Conservation (phyloP, 2,888 invertebrate genomes). For the Dusona sp. region DNA sequence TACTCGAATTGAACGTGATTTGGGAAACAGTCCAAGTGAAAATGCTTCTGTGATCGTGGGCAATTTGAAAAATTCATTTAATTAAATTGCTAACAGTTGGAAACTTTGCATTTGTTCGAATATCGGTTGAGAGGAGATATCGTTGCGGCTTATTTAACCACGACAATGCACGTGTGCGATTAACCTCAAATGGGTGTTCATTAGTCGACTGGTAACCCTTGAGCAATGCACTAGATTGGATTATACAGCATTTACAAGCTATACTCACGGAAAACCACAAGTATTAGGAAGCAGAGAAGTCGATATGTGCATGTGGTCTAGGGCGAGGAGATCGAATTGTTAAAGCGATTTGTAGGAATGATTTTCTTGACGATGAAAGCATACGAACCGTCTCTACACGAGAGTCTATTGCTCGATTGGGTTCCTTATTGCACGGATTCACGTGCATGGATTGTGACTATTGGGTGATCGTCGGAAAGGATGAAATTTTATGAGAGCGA, state of each 20-base stretch:
- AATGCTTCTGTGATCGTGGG: not conserved
- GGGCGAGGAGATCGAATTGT: conserved; percentile 38
- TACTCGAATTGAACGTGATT: not conserved
- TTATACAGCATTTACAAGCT: conserved; percentile 35
- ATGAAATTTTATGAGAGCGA: conserved; percentile 19
- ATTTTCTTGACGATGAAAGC: conserved; percentile 34
- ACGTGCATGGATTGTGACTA: not conserved
- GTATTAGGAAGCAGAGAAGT: not conserved
- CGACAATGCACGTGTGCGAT: conserved; percentile 14
- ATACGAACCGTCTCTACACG: not conserved
- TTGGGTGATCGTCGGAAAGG: not conserved
- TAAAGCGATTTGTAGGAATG: conserved; percentile 28
- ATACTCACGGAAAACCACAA: conserved; percentile 17
- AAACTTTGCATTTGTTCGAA: conserved; percentile 16
- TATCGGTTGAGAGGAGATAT: conserved; percentile 9
- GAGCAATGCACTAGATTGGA: conserved; percentile 43
- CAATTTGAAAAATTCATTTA: not conserved
- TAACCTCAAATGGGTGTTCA: conserved; percentile 31
- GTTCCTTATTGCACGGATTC: not conserved
- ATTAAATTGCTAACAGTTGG: not conserved
- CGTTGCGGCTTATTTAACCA: not conserved
- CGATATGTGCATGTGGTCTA: not conserved
- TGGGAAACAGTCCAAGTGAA: not conserved
- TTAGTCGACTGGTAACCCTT: conserved; percentile 23
- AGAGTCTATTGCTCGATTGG: not conserved